Conservation (phyloP, 2,888 invertebrate species). For the Lomographa bimaculata region DNA sequence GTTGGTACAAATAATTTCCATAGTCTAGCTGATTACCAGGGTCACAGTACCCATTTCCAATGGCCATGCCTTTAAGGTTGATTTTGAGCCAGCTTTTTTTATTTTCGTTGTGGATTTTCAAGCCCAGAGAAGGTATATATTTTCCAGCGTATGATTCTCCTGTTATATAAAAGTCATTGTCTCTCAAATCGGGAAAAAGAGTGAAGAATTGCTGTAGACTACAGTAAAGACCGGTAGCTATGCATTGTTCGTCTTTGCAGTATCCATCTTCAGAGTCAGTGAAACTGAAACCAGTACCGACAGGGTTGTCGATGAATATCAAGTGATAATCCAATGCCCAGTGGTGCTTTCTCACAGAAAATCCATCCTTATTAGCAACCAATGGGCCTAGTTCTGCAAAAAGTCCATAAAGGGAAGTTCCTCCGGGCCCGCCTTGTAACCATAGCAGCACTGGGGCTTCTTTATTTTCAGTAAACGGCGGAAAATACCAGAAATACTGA, state of each 20-base stretch:
- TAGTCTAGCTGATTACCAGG: conserved; percentile 77
- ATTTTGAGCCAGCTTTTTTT: conserved; percentile 51
- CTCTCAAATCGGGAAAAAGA: conserved; percentile 79
- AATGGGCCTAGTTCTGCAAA: conserved; percentile 86
- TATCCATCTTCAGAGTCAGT: conserved; percentile 80
- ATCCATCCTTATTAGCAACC: conserved; percentile 60
- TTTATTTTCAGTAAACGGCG: conserved; percentile 64
- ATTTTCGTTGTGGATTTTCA: conserved; percentile 79
- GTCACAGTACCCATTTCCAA: conserved; percentile 80
- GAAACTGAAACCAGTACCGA: conserved; percentile 86
- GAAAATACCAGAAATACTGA: conserved; percentile 87
- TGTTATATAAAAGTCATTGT: conserved; percentile 82
- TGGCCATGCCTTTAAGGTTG: conserved; percentile 79
- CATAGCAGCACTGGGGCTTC: conserved; percentile 79
- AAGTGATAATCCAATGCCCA: conserved; percentile 85
- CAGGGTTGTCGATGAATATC: conserved; percentile 87
- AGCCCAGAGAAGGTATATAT: conserved; percentile 75
- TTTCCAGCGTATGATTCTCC: conserved; percentile 86
- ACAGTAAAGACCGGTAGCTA: conserved; percentile 80
- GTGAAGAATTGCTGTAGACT: conserved; percentile 83
- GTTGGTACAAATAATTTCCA: conserved; percentile 75
- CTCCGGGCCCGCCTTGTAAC: conserved; percentile 85
- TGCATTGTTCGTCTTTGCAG: conserved; percentile 78
- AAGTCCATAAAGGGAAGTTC: conserved; percentile 79
- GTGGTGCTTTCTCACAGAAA: conserved; percentile 68